These are phyloP conservation scores for Enteromius fasciolatus DNA, from an alignment of 2,797 vertebrate genomes.

Conservation along the genomic window DNA sequence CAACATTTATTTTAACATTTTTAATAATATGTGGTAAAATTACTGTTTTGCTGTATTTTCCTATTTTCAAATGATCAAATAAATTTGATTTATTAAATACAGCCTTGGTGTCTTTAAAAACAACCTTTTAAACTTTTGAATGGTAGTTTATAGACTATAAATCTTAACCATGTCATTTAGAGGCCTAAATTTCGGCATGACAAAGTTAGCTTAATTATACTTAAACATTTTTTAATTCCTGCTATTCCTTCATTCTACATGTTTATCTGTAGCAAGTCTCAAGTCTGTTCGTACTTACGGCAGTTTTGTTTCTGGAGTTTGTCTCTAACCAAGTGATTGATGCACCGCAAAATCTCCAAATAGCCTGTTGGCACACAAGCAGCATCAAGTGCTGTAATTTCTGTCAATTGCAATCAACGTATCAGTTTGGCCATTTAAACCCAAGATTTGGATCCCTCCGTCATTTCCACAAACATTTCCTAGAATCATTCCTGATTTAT, in stretches of 20 bases:
- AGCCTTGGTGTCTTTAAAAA: not conserved
- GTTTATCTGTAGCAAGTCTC: not conserved
- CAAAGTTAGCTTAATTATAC: not conserved
- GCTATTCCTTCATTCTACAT: not conserved
- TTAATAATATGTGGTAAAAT: not conserved
- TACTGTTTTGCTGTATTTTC: not conserved
- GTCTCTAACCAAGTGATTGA: constrained; percentile 13
- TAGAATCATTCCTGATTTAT: constrained; percentile 21
- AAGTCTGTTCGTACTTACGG: not conserved
- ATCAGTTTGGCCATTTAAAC: constrained; percentile 18
- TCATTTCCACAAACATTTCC: constrained; percentile 24
- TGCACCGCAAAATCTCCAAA: constrained; percentile 1
- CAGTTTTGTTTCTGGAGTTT: not conserved
- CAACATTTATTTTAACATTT: not conserved
- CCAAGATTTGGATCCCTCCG: constrained; percentile 5
- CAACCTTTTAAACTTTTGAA: not conserved
- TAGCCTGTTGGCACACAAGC: constrained; percentile 15
- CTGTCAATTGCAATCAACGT: not conserved
- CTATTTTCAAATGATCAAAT: not conserved
- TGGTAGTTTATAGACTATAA: not conserved
- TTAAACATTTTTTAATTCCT: not conserved
- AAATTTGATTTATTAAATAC: not conserved
- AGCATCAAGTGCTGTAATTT: constrained; percentile 19
- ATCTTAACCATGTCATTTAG: not conserved
- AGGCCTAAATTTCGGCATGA: too few species aligned